Evolutionary conservation across 2,113 vertebrate species (phyloP).

Genomic region (Anseranas semipalmata): DNA sequence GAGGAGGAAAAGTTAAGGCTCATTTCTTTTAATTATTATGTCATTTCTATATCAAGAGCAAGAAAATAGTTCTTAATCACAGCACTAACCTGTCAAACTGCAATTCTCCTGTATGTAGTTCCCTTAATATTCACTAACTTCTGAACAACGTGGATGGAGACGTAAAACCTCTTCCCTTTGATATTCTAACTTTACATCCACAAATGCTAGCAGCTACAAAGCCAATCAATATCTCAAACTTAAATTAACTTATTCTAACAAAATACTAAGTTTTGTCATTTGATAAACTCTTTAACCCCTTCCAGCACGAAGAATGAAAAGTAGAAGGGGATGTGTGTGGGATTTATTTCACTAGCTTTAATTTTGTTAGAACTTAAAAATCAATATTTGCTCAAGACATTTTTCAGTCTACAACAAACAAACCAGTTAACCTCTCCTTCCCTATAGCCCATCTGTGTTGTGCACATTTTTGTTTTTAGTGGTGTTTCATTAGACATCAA

Average conservation of each 20-base stretch:
- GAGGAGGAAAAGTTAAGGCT: not conserved
- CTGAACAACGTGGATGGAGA: not conserved
- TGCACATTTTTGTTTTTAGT: not conserved
- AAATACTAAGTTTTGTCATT: slow-evolving; percentile 11
- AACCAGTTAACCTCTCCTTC: not conserved
- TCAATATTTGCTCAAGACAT: not conserved
- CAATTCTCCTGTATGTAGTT: not conserved
- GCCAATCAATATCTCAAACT: slow-evolving; percentile 49
- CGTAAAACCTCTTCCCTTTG: not conserved
- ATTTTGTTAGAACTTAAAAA: slow-evolving; percentile 23
- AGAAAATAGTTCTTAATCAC: not conserved
- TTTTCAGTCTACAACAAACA: not conserved
- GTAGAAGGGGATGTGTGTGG: not conserved
- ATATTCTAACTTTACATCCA: not conserved
- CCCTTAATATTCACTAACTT: not conserved
- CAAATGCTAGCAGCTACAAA: slow-evolving; percentile 48
- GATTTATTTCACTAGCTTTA: slow-evolving; percentile 25
- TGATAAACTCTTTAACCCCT: slow-evolving; percentile 39
- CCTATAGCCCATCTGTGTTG: not conserved
- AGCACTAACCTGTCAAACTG: not conserved
- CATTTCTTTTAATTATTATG: not conserved
- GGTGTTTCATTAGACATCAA: not conserved
- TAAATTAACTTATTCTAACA: slow-evolving; percentile 5
- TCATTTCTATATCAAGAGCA: not conserved
- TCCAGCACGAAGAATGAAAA: slow-evolving; percentile 24